Conservation (phyloP, 2,797 vertebrate species). For the Vireo griseus region DNA sequence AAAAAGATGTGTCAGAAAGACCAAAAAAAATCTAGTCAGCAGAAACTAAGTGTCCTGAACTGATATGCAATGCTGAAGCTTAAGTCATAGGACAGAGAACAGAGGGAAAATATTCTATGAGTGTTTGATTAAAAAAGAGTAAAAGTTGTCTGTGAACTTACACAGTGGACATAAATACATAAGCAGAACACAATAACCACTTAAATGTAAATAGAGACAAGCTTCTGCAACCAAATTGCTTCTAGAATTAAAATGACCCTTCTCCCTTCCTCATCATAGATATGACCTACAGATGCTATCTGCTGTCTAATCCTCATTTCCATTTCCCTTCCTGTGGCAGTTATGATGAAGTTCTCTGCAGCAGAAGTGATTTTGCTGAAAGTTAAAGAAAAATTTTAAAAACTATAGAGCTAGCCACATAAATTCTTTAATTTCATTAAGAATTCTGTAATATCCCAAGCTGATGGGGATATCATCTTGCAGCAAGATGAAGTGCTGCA, state of each 20-base stretch:
- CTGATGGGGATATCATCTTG: not conserved
- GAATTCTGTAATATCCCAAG: not conserved
- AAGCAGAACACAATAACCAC: not conserved
- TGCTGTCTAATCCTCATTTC: not conserved
- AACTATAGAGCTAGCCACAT: not conserved
- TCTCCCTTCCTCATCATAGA: not conserved
- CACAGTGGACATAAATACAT: not conserved
- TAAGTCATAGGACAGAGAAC: not conserved
- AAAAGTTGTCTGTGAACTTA: not conserved
- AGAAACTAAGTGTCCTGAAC: not conserved
- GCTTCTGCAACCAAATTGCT: constrained; percentile 16
- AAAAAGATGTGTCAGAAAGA: not conserved
- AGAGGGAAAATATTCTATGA: not conserved
- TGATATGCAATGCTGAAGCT: not conserved
- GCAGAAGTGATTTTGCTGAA: not conserved
- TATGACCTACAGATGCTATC: not conserved
- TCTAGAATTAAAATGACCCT: constrained; percentile 16
- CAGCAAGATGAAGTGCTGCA: not conserved
- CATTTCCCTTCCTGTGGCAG: not conserved
- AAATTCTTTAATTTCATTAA: not conserved
- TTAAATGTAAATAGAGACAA: constrained; percentile 16
- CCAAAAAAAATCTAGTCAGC: not conserved
- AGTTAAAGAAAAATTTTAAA: not conserved
- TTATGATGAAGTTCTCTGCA: not conserved
- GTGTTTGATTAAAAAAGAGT: not conserved